Evolutionary conservation across 2,888 invertebrate genomes (phyloP).

Genomic region (Pecten maximus): DNA sequence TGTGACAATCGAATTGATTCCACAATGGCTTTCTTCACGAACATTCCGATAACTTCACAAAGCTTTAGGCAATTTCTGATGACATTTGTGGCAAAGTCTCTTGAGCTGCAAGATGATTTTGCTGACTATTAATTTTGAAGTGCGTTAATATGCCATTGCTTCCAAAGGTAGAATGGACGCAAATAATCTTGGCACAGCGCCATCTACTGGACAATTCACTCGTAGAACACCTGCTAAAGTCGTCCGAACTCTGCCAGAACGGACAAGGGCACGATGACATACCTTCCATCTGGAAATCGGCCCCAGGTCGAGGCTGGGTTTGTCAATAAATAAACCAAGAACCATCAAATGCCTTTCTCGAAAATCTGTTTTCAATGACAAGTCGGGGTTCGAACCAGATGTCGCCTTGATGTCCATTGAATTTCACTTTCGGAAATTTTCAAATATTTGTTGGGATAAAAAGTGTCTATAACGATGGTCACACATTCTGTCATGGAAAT

Average conservation of each 20-base stretch:
- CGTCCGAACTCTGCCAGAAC: neutral
- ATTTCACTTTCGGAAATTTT: neutral
- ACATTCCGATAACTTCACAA: neutral
- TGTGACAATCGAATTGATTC: neutral
- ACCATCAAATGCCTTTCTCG: neutral
- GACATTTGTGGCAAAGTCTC: neutral
- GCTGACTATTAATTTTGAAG: neutral
- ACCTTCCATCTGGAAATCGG: neutral
- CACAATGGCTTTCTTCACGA: neutral
- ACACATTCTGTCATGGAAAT: neutral
- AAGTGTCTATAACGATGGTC: neutral
- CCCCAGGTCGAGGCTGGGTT: neutral
- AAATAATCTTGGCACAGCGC: neutral
- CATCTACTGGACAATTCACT: constrained; percentile 3
- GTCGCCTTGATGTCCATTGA: neutral
- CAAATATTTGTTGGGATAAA: neutral
- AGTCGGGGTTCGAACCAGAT: neutral
- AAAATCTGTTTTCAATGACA: neutral
- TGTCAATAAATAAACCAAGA: neutral
- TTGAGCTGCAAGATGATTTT: neutral
- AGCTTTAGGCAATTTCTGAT: neutral
- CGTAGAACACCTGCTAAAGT: neutral
- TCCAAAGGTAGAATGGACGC: neutral
- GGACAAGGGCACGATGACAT: neutral
- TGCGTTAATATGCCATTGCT: neutral